Evolutionary conservation across 1,140 invertebrate species (phyloP), one percentile per base, ranked within the genome.

Genomic region (Drosophila neocordata): DNA sequence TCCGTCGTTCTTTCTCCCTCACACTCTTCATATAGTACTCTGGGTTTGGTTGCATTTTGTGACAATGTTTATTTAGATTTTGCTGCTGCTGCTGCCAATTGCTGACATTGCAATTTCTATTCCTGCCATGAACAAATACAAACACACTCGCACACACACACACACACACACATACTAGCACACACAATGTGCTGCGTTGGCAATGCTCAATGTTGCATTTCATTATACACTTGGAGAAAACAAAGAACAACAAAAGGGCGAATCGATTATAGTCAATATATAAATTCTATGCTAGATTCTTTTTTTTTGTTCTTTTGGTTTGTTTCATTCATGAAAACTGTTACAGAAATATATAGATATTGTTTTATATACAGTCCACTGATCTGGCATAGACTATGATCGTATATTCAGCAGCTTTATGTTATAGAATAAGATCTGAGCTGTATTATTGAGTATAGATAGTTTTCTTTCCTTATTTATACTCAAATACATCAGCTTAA

Each of bases 41-140:
- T 22, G 55, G 58, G 69, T 81, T 76, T 68, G 69, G 69, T 79
- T 88, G 79, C 83, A 89, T 89, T 87, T 89, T 88, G 83, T 89
- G 83, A 88, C 83, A 88, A 89, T 88, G 83, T 88, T 88, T 88
- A 88, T 88, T 88, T 88, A 88, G 83, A 89, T 88, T 88, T 88
- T 88, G 82, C 83, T 73, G 15, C 41, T 73, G 15, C 41, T 48
- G 84, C 84, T 88, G 83, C 83, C 83, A 88, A 88, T 88, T 88
- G 83, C 83, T 88, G 83, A 88, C 83, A 88, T 88, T 89, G 83
- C 83, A 88, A 88, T 88, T 88, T 88, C 83, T 88, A 88, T 88
- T 88, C 83, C 79, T 76, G 65, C 65, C 82, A 70, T 72, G 65
- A 56, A 62, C 70, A 73, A 61, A 69, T 67, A 70, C 69, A 69